These are phyloP conservation scores for Nothura maculosa DNA, from an alignment of 2,797 vertebrate species.

Conservation along the genomic window DNA sequence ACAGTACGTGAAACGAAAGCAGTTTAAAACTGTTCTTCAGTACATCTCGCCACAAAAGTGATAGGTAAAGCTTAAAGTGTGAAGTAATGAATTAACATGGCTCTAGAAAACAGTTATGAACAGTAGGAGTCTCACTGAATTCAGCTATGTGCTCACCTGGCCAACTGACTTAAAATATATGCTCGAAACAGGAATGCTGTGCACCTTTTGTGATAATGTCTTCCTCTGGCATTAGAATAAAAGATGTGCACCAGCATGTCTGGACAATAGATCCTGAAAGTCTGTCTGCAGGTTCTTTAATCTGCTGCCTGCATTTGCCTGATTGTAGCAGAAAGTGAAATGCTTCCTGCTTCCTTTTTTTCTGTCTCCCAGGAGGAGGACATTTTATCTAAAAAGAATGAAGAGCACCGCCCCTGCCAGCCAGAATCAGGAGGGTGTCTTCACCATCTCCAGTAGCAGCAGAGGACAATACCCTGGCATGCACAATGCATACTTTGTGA, in stretches of 20 bases:
- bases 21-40: background rate
- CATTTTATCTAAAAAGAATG: background rate
- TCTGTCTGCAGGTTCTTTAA: background rate
- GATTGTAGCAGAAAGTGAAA: background rate
- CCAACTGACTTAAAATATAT: background rate
- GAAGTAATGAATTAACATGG: background rate
- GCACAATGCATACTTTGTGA: background rate
- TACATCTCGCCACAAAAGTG: background rate
- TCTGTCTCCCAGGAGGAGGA: accelerated
- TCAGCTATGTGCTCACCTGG: background rate
- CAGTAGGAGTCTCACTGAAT: background rate
- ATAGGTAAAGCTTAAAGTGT: background rate
- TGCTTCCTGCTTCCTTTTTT: background rate
- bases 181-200: background rate
- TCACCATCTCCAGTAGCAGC: background rate
- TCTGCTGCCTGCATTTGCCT: background rate
- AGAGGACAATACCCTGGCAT: background rate
- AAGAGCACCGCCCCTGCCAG: background rate
- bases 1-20: background rate
- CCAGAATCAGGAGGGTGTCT: background rate
- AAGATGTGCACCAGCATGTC: background rate
- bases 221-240: background rate
- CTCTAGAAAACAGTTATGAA: background rate
- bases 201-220: background rate
- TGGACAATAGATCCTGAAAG: background rate